Evolutionary conservation across 2,888 invertebrate species (phyloP).

Genomic region (Eutolmus rufibarbis): DNA sequence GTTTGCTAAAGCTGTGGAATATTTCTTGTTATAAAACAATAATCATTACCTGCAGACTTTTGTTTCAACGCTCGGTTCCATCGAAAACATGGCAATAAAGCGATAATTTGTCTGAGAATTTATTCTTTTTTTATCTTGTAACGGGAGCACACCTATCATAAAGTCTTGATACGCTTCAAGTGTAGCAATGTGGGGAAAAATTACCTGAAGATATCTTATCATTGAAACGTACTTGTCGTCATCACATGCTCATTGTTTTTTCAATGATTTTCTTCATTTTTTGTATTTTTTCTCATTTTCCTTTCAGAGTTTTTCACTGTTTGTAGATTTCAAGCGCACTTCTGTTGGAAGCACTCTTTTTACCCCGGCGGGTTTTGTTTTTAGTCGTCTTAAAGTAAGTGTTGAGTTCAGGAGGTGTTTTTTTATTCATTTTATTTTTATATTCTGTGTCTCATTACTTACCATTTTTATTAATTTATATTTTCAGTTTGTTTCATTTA

Average conservation of each 20-base stretch:
- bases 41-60: not conserved
- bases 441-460: not conserved
- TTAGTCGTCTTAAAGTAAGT: constrained; percentile 13
- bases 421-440: not conserved
- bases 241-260: not conserved
- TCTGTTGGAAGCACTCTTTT: not conserved
- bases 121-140: not conserved
- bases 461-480: not conserved
- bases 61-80: not conserved
- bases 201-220: constrained; percentile 8
- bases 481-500: constrained; percentile 19
- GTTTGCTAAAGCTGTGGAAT: not conserved
- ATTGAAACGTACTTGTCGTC: not conserved
- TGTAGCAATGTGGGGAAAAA: not conserved
- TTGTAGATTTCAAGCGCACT: not conserved
- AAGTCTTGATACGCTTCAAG: not conserved
- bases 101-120: not conserved
- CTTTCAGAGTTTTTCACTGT: constrained; percentile 13
- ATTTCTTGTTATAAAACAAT: not conserved
- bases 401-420: not conserved
- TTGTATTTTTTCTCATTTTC: not conserved
- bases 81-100: not conserved
- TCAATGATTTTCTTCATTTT: not conserved
- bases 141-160: not conserved
- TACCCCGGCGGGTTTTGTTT: not conserved